These are phyloP conservation scores for Tychaedon coryphoeus DNA, from an alignment of 2,113 vertebrate species.

Conservation along the genomic window DNA sequence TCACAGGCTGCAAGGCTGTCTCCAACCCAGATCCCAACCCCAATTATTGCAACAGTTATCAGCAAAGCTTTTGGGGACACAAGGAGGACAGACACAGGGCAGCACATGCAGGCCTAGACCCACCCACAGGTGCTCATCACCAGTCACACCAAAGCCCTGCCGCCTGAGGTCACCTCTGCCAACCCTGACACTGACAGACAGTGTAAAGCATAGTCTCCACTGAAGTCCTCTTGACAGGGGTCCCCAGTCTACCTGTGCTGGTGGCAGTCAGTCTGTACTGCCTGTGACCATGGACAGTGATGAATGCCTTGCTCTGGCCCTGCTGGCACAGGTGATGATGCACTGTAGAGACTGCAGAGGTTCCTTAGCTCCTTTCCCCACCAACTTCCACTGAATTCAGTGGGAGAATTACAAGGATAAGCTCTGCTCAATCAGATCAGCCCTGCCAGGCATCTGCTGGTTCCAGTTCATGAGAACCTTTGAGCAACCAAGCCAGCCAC, in stretches of 20 bases:
- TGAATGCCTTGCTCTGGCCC: not conserved
- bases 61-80: not conserved
- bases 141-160: not conserved
- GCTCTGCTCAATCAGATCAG: accelerated
- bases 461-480: not conserved
- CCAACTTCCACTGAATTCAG: not conserved
- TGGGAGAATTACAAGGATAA: not conserved
- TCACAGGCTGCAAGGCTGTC: not conserved
- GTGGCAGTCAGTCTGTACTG: not conserved
- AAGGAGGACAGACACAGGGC: not conserved
- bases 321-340: not conserved
- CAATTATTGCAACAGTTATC: not conserved
- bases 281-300: not conserved
- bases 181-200: not conserved
- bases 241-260: not conserved
- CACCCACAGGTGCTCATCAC: not conserved
- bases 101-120: not conserved
- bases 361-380: not conserved
- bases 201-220: not conserved
- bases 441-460: not conserved
- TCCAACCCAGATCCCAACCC: not conserved
- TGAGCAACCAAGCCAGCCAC: not conserved
- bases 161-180: not conserved
- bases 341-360: not conserved
- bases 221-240: accelerated